Evolutionary conservation across 2,888 invertebrate genomes (phyloP).

Genomic region (Endomychus coccineus): DNA sequence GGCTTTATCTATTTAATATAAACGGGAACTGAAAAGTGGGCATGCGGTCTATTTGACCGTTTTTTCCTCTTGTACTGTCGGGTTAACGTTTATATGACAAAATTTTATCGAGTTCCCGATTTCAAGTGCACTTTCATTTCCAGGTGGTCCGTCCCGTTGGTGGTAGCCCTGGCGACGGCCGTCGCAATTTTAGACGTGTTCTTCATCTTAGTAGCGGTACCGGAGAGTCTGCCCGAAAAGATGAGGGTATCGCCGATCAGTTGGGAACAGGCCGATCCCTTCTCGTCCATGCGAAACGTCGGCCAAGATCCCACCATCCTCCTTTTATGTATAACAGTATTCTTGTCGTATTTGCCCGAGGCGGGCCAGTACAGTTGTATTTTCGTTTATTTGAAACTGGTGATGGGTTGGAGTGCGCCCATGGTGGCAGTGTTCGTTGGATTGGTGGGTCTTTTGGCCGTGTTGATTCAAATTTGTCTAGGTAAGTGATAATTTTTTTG

Average conservation of each 20-base stretch:
- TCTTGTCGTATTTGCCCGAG: constrained; percentile 96
- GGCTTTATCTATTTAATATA: too few species aligned
- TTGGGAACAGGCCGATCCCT: constrained; percentile 98
- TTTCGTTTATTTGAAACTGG: constrained; percentile 94
- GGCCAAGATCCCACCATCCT: constrained; percentile 93
- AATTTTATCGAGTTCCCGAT: too few species aligned
- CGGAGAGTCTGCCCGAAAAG: constrained; percentile 96
- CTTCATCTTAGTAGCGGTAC: constrained; percentile 96
- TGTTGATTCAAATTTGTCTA: constrained; percentile 85
- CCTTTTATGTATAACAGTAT: constrained; percentile 94
- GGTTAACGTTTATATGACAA: too few species aligned
- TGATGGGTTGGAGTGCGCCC: constrained; percentile 91
- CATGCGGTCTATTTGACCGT: too few species aligned
- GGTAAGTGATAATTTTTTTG: too few species aligned
- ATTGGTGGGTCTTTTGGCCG: constrained; percentile 91
- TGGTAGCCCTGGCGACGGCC: constrained; percentile 91
- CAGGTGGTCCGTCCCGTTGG: constrained; percentile 61
- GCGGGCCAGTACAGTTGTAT: constrained; percentile 99
- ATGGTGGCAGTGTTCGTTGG: constrained; percentile 98
- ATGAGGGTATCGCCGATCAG: constrained; percentile 71
- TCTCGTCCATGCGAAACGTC: constrained; percentile 85
- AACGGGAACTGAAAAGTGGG: too few species aligned
- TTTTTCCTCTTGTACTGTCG: too few species aligned
- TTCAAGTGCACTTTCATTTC: constrained; percentile 8
- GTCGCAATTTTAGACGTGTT: constrained; percentile 95